These are phyloP conservation scores for Coptodon bakossiorum DNA, from an alignment of 2,113 vertebrate genomes.

Conservation along the genomic window DNA sequence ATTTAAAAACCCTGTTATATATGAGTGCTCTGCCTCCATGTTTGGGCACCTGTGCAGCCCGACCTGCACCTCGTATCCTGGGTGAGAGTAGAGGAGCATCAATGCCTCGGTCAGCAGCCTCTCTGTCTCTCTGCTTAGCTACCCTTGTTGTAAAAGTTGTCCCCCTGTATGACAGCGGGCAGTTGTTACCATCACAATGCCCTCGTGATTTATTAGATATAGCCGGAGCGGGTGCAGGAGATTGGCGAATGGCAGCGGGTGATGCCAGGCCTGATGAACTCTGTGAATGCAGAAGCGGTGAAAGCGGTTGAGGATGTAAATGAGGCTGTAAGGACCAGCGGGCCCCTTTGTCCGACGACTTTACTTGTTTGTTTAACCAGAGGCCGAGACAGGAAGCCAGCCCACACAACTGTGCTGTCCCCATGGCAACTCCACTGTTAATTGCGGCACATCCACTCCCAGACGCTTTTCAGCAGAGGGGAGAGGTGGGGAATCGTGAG, in stretches of 20 bases:
- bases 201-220: conserved; percentile 19
- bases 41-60: conserved; percentile 59
- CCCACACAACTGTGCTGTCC: conserved; percentile 69
- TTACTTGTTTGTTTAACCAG: conserved; percentile 79
- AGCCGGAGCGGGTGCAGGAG: background rate
- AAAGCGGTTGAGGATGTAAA: conserved; percentile 77
- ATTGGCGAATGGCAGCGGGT: background rate
- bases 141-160: conserved; percentile 14
- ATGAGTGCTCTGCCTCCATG: background rate
- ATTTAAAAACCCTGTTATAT: background rate
- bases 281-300: conserved; percentile 56
- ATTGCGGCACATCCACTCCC: conserved; percentile 62
- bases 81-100: conserved; percentile 28
- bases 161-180: background rate
- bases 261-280: conserved; percentile 24
- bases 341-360: conserved; percentile 55
- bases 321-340: conserved; percentile 71
- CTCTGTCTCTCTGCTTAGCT: conserved; percentile 40
- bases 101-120: conserved; percentile 55
- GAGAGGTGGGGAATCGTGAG: conserved; percentile 45
- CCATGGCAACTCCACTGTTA: conserved; percentile 75
- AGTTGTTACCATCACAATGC: conserved; percentile 36
- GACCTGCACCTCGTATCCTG: conserved; percentile 24
- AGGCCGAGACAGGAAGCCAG: conserved; percentile 74
- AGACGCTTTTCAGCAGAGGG: conserved; percentile 47